Evolutionary conservation across 2,113 vertebrate species (phyloP).

Genomic region (Petromus typicus): DNA sequence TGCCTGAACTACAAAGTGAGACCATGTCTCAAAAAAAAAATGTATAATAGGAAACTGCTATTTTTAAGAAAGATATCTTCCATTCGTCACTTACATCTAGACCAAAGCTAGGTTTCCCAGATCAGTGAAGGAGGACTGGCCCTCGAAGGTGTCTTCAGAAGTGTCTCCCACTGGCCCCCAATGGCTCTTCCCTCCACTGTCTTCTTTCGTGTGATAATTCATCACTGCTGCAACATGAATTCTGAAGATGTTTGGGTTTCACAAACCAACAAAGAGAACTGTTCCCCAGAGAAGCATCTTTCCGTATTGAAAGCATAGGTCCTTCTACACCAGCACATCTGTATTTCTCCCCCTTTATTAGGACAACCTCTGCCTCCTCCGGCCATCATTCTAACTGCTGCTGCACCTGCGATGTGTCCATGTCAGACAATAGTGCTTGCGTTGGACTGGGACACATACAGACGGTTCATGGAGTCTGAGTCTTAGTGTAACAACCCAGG

Average conservation of each 20-base stretch:
- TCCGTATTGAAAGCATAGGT: not conserved
- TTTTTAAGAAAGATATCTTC: not conserved
- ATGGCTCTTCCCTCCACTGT: not conserved
- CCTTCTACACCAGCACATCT: not conserved
- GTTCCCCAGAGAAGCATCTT: not conserved
- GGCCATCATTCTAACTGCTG: not conserved
- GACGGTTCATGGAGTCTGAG: not conserved
- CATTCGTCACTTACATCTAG: not conserved
- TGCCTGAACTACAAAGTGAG: too few relatives aligned
- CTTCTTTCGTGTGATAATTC: not conserved
- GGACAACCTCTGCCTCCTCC: not conserved
- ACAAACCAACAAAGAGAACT: not conserved
- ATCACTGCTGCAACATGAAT: not conserved
- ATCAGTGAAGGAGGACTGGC: not conserved
- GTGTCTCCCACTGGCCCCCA: not conserved
- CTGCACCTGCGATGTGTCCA: not conserved
- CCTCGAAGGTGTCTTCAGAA: not conserved
- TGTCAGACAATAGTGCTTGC: not conserved
- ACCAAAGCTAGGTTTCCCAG: not conserved
- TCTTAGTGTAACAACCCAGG: not conserved
- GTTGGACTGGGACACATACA: not conserved
- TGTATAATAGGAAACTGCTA: not conserved
- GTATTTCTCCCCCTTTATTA: not conserved
- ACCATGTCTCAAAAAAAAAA: too few relatives aligned
- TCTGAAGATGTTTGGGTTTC: not conserved